Evolutionary conservation across 2,113 vertebrate genomes (phyloP), one percentile per base, ranked within the genome.

Genomic region (Podilymbus podiceps): DNA sequence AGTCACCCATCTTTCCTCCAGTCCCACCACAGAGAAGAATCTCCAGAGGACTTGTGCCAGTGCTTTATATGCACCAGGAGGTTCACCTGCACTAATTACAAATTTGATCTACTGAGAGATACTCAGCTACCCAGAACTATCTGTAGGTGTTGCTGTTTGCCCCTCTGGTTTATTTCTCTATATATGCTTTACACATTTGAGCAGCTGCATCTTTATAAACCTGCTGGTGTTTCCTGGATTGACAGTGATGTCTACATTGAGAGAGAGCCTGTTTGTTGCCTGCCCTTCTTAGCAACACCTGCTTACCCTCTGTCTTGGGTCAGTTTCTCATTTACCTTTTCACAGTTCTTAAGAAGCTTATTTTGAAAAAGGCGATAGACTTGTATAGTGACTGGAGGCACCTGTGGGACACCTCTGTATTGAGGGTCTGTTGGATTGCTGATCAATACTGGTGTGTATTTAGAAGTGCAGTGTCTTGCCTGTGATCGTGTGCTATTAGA

Each of bases 111-210:
- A 0, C 62, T 87, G 82, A 31, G 62, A 24, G 38, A 14, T 4
- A 14, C 14, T 42, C 31, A 27, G 49, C 13, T 55, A 9, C 19
- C 11, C 66, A 24, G 35, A 60, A 42, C 67, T 47, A 15, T 11
- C 17, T 40, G 20, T 6, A 44, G 50, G 30, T 15, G 56, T 8
- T 79, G 62, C 56, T 89, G 30, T 28, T 83, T 8, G 3, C 19
- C 28, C 22, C 18, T 42, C 46, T 49, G 71, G 5, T 62, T 71
- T 91, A 42, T 66, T 69, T 42, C 50, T 69, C 20, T 59, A 2
- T 20, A 3, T 0, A 1, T 69, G 35, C 50, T 69, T 17, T 59
- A 2, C 17, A 2, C 0, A 1, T 62, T 49, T 28, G 52, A 53
- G 47, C 62, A 47, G 19, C 18, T 58, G 30, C 19, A 17, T 75